These are phyloP conservation scores for Capitulum mitella DNA, from an alignment of 2,888 invertebrate species.

Conservation along the genomic window DNA sequence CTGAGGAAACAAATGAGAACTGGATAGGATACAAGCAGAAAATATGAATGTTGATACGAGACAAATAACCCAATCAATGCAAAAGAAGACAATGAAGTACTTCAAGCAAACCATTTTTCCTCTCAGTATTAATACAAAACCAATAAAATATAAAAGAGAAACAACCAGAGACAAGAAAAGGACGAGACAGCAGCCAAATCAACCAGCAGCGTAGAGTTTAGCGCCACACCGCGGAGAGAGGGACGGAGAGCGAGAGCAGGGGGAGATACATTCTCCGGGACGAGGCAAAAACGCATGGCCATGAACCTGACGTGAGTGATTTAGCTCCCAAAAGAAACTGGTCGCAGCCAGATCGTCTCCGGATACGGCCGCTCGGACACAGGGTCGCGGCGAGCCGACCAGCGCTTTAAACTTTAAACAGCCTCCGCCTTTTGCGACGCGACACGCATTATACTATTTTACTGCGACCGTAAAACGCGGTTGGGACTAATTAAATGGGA, in stretches of 20 bases:
- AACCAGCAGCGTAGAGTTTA: too few relatives aligned
- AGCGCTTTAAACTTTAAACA: not conserved
- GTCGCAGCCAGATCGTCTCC: not conserved
- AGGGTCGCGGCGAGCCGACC: not conserved
- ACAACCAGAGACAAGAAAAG: too few relatives aligned
- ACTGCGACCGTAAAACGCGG: not conserved
- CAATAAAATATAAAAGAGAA: too few relatives aligned
- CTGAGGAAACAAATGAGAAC: too few relatives aligned
- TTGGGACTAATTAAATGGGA: not conserved
- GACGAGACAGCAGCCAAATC: too few relatives aligned
- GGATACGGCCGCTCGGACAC: not conserved
- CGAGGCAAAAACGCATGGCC: constrained; percentile 2
- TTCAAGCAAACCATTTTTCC: too few relatives aligned
- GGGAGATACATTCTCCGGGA: not conserved
- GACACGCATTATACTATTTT: not conserved
- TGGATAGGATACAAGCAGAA: too few relatives aligned
- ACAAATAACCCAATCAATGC: too few relatives aligned
- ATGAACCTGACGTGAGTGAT: constrained; percentile 18
- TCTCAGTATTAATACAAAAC: too few relatives aligned
- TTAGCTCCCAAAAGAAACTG: constrained; percentile 12
- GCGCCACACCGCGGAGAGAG: too few relatives aligned
- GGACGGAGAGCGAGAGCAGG: not conserved
- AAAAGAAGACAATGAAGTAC: too few relatives aligned
- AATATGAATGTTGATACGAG: too few relatives aligned
- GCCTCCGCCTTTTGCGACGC: not conserved